Evolutionary conservation across 1,140 invertebrate species (phyloP).

Genomic region (Drosophila nasuta): DNA sequence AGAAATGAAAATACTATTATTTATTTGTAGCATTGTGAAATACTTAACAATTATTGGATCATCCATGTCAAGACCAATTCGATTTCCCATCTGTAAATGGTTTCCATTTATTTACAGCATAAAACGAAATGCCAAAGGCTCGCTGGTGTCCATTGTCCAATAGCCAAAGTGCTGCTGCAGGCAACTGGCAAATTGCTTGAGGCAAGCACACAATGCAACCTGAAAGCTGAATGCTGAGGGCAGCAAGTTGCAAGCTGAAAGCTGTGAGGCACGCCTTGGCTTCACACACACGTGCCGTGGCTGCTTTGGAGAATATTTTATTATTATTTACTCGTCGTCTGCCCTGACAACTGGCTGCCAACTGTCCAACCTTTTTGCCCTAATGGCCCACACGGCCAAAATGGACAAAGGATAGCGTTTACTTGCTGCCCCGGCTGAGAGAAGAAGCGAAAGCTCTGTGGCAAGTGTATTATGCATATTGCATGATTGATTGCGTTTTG

Average conservation of each 20-base stretch:
- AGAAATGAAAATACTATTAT: too few relatives aligned
- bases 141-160: neutral
- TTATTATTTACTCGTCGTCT: slow-evolving; percentile 50
- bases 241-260: slow-evolving; percentile 2
- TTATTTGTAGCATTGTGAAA: too few relatives aligned
- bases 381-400: slow-evolving; percentile 18
- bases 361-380: slow-evolving; percentile 30
- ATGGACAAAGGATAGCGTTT: slow-evolving; percentile 26
- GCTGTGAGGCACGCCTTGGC: neutral
- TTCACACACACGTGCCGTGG: slow-evolving; percentile 26
- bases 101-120: neutral
- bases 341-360: slow-evolving; percentile 45
- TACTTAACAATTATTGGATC: neutral
- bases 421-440: neutral
- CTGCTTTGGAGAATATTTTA: slow-evolving; percentile 17
- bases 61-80: neutral
- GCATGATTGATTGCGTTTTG: slow-evolving; percentile 74
- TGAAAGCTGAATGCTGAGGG: slow-evolving; percentile 1
- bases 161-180: neutral
- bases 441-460: neutral
- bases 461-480: slow-evolving; percentile 58
- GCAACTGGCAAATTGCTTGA: neutral
- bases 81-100: neutral
- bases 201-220: neutral
- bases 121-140: neutral